phyloP scores from a whole-genome alignment of 1,140 invertebrate genomes.

The Solen grandis region DNA sequence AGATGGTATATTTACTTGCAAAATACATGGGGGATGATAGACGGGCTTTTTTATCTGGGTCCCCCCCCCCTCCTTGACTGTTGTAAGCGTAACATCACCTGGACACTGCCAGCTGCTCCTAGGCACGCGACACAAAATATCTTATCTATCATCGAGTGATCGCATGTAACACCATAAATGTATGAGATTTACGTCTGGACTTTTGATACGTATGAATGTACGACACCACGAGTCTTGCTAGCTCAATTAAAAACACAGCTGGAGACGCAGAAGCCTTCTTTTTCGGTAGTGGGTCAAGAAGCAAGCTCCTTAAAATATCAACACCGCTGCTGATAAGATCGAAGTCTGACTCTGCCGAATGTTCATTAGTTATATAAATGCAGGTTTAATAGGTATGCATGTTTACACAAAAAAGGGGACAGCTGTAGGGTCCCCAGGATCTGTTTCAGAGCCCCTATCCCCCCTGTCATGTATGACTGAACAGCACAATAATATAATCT shows the following conservation, averaged over 20 bases:
- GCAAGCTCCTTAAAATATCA: background rate
- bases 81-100: slow-evolving; percentile 44
- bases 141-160: slow-evolving; percentile 29
- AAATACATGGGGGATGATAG: too few relatives aligned
- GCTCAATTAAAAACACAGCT: background rate
- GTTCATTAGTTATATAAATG: too few relatives aligned
- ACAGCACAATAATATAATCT: too few relatives aligned
- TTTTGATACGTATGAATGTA: background rate
- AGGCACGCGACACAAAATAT: slow-evolving; percentile 31
- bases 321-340: too few relatives aligned
- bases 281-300: background rate
- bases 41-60: too few relatives aligned
- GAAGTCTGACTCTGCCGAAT: too few relatives aligned
- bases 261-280: background rate
- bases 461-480: too few relatives aligned
- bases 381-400: too few relatives aligned
- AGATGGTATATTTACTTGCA: slow-evolving; percentile 57
- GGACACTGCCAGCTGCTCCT: slow-evolving; percentile 37
- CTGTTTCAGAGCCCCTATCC: too few relatives aligned
- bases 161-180: slow-evolving; percentile 6
- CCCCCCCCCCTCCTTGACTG: too few relatives aligned
- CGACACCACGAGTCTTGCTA: background rate
- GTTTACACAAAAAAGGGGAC: too few relatives aligned
- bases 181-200: background rate
- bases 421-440: too few relatives aligned